Conservation (phyloP, 35 echinoderm and acorn worm species). For the Lytechinus pictus region DNA sequence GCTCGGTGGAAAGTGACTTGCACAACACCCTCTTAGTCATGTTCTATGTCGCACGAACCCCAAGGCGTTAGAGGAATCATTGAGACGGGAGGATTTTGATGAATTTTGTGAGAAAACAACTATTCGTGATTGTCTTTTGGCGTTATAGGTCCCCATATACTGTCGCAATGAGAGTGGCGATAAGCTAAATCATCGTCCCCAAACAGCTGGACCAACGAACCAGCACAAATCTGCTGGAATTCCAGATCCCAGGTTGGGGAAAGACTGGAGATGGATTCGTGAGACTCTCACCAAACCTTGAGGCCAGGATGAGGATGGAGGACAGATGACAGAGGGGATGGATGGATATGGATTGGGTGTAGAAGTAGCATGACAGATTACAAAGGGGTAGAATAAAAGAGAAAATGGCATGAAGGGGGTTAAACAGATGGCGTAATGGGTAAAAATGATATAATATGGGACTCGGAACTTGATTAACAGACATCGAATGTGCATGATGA, state of each 20-base stretch:
- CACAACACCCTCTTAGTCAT: background rate
- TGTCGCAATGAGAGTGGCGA: background rate
- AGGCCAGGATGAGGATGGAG: background rate
- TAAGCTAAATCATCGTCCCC: background rate
- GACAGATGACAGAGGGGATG: background rate
- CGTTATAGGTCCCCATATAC: background rate
- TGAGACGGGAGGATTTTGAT: background rate
- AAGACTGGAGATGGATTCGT: background rate
- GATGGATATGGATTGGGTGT: background rate
- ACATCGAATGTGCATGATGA: too few relatives aligned
- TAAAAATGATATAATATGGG: too few relatives aligned
- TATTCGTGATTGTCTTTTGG: background rate
- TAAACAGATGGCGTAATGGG: too few relatives aligned
- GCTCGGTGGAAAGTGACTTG: background rate
- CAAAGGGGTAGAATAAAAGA: background rate
- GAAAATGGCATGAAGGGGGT: too few relatives aligned
- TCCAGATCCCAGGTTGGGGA: background rate
- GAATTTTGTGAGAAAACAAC: background rate
- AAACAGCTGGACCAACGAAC: background rate
- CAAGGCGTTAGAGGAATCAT: background rate
- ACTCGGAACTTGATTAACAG: too few relatives aligned
- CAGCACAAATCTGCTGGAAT: background rate
- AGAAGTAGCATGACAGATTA: background rate
- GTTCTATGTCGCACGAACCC: background rate
- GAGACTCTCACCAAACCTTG: background rate